Evolutionary conservation across 2,888 invertebrate species (phyloP).

Genomic region (Caenorhabditis sp.): DNA sequence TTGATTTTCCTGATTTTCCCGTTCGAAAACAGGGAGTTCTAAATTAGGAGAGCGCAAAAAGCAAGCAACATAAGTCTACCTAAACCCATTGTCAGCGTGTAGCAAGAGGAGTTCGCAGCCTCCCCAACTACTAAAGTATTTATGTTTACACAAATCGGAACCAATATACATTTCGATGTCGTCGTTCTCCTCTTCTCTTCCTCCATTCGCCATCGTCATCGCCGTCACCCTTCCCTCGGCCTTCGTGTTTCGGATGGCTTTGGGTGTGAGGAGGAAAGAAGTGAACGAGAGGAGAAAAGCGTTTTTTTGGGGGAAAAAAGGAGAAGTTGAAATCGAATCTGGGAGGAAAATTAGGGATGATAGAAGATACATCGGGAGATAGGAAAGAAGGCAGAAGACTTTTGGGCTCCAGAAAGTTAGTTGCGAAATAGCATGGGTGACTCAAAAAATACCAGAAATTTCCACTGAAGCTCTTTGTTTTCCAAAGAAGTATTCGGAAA

Average conservation of each 20-base stretch:
- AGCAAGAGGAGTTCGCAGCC: constrained; percentile 45
- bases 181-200: constrained; percentile 7
- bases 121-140: constrained; percentile 61
- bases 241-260: constrained; percentile 11
- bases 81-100: constrained; percentile 39
- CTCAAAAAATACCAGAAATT: constrained; percentile 3
- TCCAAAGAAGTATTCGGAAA: not conserved
- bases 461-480: not conserved
- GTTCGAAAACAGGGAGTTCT: not conserved
- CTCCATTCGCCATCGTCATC: constrained; percentile 27
- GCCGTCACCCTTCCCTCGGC: constrained; percentile 30
- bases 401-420: not conserved
- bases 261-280: constrained; percentile 32
- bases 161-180: constrained; percentile 59
- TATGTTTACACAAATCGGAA: constrained; percentile 66
- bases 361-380: constrained; percentile 12
- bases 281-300: constrained; percentile 30
- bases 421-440: constrained; percentile 37
- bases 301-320: constrained; percentile 10
- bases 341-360: constrained; percentile 24
- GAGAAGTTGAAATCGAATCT: constrained; percentile 47
- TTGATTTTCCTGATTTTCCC: not conserved
- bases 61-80: constrained; percentile 50
- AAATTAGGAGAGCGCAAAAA: constrained; percentile 22
- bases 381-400: constrained; percentile 2